Base-by-base conservation (phyloP, 1,140 invertebrate species). In the Aricia agestis region DNA sequence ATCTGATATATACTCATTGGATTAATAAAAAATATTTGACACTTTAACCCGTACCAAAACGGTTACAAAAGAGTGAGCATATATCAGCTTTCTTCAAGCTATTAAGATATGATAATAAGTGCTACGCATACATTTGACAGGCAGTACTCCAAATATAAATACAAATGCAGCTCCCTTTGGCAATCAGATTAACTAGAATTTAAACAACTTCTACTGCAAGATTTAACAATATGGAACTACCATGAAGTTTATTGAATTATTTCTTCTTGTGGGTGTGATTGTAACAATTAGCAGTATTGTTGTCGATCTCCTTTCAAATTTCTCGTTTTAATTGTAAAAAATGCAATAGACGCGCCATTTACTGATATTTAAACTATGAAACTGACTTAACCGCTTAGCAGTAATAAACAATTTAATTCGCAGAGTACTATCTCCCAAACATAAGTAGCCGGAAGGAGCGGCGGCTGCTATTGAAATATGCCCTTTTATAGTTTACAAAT, bases 91-190 rank as follows among this genome's bases (percentile, higher is more conserved):
- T 83, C 84, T 76, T 78, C 77, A 76, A 52, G 76, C 74, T 84
- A 83, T 78, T 78, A 78, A 80, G 85, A 86, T 89, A 89, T 88
- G 84, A 82, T 86, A 83, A 74, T 69, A 80, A 75, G 77, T 70
- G 69, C 68, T 78, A 77, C 65, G 10, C 10, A 63, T 63, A 63
- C 32, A 63, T 69, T 81, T 80, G 79, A 73, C 61, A 69, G 82
- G 83, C 86, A 90, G 86, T 83, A 88, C 80, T 73, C 63, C 71
- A 67, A 81, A 82, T 83, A 82, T 75, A 73, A 83, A 80, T 85
- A 86, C 76, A 90, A 89, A 90, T 89, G 86, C 86, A 87, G 70
- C 25, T 25, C 82, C 81, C 88, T 90, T 90, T 90, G 88, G 88
- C 86, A 86, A 86, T 80, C 78, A 77, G 78, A 77, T 83, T 78